Evolutionary conservation across 23 tunicate genomes (phyloP).

Genomic region (Styela clava): DNA sequence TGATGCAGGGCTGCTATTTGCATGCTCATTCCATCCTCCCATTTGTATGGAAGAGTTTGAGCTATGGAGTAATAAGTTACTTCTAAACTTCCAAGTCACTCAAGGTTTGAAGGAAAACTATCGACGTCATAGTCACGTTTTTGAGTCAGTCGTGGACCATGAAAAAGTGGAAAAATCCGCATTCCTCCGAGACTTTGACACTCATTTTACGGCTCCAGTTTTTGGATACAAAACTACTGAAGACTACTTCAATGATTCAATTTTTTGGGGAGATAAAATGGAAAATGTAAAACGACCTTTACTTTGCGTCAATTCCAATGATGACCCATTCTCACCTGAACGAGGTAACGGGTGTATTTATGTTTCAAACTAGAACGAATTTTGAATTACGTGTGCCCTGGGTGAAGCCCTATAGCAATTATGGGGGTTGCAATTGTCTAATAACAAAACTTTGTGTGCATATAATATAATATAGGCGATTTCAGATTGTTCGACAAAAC

Average conservation of each 20-base stretch:
- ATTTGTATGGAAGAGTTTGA: too few species aligned
- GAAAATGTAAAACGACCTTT: not conserved
- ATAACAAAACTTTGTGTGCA: too few species aligned
- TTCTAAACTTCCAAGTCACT: slow-evolving; percentile 6
- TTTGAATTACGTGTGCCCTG: too few species aligned
- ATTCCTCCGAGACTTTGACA: slow-evolving; percentile 1
- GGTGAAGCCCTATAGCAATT: too few species aligned
- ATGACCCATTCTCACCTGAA: slow-evolving; percentile 26
- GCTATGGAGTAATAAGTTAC: not conserved
- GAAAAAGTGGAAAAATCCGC: slow-evolving; percentile 1
- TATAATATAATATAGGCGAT: too few species aligned
- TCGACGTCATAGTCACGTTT: slow-evolving; percentile 3
- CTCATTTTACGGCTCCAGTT: slow-evolving; percentile 19
- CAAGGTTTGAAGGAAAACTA: not conserved
- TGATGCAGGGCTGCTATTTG: slow-evolving; percentile 15
- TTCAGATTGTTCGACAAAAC: too few species aligned
- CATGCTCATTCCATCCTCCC: slow-evolving; percentile 7
- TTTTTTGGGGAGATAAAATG: not conserved
- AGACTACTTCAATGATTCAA: not conserved
- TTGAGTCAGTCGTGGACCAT: slow-evolving; percentile 11
- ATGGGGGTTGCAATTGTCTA: too few species aligned
- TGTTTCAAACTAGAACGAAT: too few species aligned
- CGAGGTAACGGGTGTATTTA: too few species aligned
- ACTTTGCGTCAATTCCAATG: not conserved
- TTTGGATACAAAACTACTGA: slow-evolving; percentile 5